These are phyloP conservation scores for Sigmodon hispidus DNA, from an alignment of 2,113 vertebrate genomes.

Conservation along the genomic window DNA sequence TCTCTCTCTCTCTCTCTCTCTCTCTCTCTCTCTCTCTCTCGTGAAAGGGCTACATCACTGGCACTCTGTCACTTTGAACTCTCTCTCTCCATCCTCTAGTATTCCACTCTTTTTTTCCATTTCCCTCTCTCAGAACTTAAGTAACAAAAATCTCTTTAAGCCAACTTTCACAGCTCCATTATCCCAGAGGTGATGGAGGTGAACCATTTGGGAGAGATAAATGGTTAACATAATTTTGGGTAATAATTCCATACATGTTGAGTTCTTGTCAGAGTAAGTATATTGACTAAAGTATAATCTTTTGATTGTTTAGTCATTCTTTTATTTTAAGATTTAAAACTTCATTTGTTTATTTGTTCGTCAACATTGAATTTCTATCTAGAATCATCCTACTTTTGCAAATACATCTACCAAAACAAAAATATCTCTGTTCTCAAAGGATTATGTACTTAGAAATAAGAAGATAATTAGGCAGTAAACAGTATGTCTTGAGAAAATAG, in stretches of 20 bases:
- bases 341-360: not conserved
- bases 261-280: not conserved
- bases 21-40: not conserved
- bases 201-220: too few relatives aligned
- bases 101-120: not conserved
- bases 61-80: not conserved
- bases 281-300: not conserved
- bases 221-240: not conserved
- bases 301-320: not conserved
- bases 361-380: not conserved
- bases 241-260: not conserved
- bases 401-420: not conserved
- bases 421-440: not conserved
- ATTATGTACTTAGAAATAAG: not conserved
- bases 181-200: not conserved
- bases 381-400: not conserved
- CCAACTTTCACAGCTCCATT: not conserved
- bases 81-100: not conserved
- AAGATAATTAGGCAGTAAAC: not conserved
- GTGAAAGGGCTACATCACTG: too few relatives aligned
- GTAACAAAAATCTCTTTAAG: not conserved
- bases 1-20: too few relatives aligned
- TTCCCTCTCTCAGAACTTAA: not conserved
- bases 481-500: not conserved
- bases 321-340: not conserved